Evolutionary conservation across 2,888 invertebrate genomes (phyloP), one percentile per base, ranked within the genome.

Genomic region (Cyclophora punctaria): DNA sequence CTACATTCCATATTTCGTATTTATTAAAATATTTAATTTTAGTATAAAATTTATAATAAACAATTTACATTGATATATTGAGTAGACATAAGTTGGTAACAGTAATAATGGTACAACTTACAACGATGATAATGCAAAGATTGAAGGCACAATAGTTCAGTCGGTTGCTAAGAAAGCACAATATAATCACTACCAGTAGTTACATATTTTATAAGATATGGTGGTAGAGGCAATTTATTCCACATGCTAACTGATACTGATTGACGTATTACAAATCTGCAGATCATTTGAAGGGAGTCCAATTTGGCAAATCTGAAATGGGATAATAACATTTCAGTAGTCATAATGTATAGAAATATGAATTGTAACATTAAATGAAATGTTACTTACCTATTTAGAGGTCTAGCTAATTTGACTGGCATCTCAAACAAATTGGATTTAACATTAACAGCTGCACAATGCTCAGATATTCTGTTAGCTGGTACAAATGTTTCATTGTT

Each of bases 201-300:
- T 48, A 88, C 75, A 72, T 85, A 88, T 51, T 68, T 68, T 67
- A 86, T 83, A 60, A 90, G 75, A 62, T 87, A 87, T 67, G 83
- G 81, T 50, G 90, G 91, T 63, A 94, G 81, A 56, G 93, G 94
- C 68, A 94, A 86, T 67, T 90, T 90, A 63, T 90, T 90, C 80
- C 93, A 92, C 67, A 91, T 90, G 75, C 92, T 91, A 59, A 91
- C 85, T 60, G 92, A 82, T 46, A 92, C 93, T 62, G 91, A 91
- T 77, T 93, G 92, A 60, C 93, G 87, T 63, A 94, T 93, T 35
- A 93, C 92, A 87, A 93, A 94, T 65, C 94, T 90, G 77, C 94
- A 93, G 63, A 93, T 90, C 85, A 93, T 93, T 80, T 93, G 93
- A 64, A 94, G 71, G 64, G 70, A 93, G 89, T 78, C 93, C 88